Percentiles rank a stretch among this genome's conserved stretches.
phyloP scores from a whole-genome alignment of 2,113 vertebrate species.

The Suricata suricatta region DNA sequence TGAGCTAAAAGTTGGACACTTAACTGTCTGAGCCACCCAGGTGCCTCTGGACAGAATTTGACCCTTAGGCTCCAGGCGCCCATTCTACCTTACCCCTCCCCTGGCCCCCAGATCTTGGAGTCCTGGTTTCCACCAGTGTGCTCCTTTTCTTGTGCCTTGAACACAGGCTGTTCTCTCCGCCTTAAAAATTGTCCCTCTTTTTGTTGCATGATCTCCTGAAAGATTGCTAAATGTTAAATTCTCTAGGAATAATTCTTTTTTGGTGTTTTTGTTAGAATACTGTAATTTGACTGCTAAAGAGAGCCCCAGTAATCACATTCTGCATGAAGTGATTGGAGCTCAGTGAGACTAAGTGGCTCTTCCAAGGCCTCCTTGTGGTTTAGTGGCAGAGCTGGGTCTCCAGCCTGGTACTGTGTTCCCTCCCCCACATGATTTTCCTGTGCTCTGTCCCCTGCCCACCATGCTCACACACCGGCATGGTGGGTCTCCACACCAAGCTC shows the following conservation, averaged over 20 bases:
- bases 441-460: too few species aligned
- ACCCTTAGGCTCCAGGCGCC: not conserved
- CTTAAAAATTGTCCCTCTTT: not conserved
- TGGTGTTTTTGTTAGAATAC: not conserved
- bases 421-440: too few species aligned
- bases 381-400: not conserved
- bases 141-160: not conserved
- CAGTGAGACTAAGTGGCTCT: not conserved
- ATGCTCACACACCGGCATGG: not conserved
- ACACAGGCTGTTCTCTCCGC: accelerated
- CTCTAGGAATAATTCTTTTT: not conserved
- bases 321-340: not conserved
- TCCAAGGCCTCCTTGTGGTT: not conserved
- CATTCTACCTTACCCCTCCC: not conserved
- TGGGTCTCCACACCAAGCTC: not conserved
- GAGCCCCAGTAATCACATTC: not conserved
- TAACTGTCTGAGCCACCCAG: too few species aligned
- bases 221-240: not conserved
- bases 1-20: too few species aligned
- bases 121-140: not conserved
- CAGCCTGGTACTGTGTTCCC: not conserved
- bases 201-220: not conserved
- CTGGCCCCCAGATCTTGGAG: not conserved
- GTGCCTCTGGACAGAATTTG: not conserved
- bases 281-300: not conserved